A percentile compares a stretch with the other conserved stretches of the same genome.
Conservation (phyloP, 2,113 vertebrate genomes). For the Paradoxurus hermaphroditus region DNA sequence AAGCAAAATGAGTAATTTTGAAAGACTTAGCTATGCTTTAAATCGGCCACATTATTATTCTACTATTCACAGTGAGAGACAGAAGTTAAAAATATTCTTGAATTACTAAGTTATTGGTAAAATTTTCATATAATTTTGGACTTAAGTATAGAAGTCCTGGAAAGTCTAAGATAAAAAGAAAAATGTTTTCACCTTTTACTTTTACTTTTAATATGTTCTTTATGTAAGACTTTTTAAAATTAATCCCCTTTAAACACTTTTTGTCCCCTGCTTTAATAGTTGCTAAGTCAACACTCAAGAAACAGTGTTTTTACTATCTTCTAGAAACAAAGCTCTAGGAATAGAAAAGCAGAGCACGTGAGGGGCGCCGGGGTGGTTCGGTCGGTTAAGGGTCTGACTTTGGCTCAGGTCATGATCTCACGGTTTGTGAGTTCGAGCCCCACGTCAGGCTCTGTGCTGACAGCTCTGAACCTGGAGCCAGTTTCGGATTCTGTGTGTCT, state of each 20-base stretch:
- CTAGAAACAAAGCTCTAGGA: not conserved
- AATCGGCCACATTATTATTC: not conserved
- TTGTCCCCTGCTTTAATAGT: not conserved
- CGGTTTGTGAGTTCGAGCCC: no score
- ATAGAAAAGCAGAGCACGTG: not conserved
- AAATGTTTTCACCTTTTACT: not conserved
- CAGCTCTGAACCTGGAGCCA: no score
- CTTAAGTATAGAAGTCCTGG: not conserved
- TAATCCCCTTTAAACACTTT: not conserved
- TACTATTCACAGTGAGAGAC: not conserved
- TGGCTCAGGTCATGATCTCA: no score
- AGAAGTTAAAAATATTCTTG: constrained; percentile 17
- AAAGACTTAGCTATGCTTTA: constrained; percentile 4
- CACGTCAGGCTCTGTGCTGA: no score
- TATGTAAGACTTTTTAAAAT: not conserved
- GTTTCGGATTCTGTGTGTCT: no score
- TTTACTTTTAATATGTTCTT: not conserved
- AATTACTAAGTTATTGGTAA: not conserved
- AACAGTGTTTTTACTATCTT: not conserved
- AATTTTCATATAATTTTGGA: not conserved
- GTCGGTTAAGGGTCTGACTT: no score
- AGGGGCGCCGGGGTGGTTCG: no score
- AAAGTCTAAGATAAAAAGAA: constrained; percentile 5
- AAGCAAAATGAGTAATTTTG: constrained; percentile 30
- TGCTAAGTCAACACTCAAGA: not conserved